phyloP scores from a whole-genome alignment of 2,113 vertebrate genomes.

The Megaceryle torquata region DNA sequence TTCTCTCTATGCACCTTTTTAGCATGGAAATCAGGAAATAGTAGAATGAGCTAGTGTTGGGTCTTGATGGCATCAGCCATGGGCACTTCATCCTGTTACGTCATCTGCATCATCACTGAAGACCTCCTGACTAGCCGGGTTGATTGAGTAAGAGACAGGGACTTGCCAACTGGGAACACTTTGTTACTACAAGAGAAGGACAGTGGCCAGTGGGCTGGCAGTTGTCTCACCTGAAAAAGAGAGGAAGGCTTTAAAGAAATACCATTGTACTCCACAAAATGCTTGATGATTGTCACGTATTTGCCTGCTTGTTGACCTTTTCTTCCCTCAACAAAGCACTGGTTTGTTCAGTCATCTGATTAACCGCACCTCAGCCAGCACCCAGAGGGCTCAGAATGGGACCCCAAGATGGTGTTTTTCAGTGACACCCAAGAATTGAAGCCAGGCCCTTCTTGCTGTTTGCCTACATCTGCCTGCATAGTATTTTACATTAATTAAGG shows the following conservation, averaged over 20 bases:
- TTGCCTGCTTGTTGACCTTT: neutral
- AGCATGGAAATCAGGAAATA: neutral
- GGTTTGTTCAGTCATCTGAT: neutral
- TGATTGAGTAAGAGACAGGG: neutral
- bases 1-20: neutral
- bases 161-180: neutral
- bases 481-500: neutral
- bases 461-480: neutral
- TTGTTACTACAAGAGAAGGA: neutral
- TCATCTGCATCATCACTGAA: neutral
- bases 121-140: neutral
- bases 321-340: neutral
- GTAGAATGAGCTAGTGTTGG: neutral
- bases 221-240: neutral
- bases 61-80: rapidly evolving
- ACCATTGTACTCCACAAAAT: neutral
- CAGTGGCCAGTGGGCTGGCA: neutral
- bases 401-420: neutral
- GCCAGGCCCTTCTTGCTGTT: neutral
- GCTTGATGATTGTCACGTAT: neutral
- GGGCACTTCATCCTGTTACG: neutral
- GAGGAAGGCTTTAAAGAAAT: neutral
- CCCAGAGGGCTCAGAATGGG: neutral
- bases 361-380: neutral
- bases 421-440: neutral